Base-by-base conservation (phyloP, 2,888 invertebrate genomes). In the Caenorhabditis auriculariae region DNA sequence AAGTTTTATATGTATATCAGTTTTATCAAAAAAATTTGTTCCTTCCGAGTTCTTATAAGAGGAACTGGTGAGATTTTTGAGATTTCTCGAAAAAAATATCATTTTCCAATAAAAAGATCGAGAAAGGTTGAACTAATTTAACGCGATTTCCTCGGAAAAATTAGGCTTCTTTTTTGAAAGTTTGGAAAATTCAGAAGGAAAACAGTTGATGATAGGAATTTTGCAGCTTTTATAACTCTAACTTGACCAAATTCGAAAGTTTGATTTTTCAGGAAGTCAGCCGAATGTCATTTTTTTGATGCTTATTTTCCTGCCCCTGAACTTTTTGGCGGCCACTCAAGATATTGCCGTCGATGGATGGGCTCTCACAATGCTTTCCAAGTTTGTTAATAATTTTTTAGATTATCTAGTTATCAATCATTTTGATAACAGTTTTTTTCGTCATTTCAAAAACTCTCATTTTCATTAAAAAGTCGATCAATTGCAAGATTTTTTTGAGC, bases 311-410 rank as follows among this genome's bases (percentile, higher is more conserved):
- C 90, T 96, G 82, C 85, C 88, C 53, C 85, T 98, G 3, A 96
- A 95, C 81, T 94, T 96, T 80, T 85, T 99, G 75, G 96, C 96
- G 4, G 96, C 98, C 2, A 98, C 98, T 1, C 98, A 99, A 85
- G 98, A 99, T 83, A 95, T 98, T 79, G 96, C 94, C 17, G 96
- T 99, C 0, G 98, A 99, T 85, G 98, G 98, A 23, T 99, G 98
- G 98, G 98, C 98, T 0, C 85, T 99, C 12, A 98, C 96, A 0
- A 98, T 99, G 93, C 85, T 98, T 2, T 91, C 92, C 80, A 90
- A 91, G 88, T 91, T n/a, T n/a, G n/a, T n/a, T n/a, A n/a, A n/a
- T n/a, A n/a, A n/a, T n/a, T n/a, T n/a, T n/a, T n/a, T n/a, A n/a
- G n/a, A n/a, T n/a, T n/a, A n/a, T n/a, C n/a, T n/a, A n/a, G n/a